Percentiles rank a stretch among this genome's conserved stretches.
phyloP scores from a whole-genome alignment of 2,888 invertebrate species.

The Cataglyphis rosenhaueri region DNA sequence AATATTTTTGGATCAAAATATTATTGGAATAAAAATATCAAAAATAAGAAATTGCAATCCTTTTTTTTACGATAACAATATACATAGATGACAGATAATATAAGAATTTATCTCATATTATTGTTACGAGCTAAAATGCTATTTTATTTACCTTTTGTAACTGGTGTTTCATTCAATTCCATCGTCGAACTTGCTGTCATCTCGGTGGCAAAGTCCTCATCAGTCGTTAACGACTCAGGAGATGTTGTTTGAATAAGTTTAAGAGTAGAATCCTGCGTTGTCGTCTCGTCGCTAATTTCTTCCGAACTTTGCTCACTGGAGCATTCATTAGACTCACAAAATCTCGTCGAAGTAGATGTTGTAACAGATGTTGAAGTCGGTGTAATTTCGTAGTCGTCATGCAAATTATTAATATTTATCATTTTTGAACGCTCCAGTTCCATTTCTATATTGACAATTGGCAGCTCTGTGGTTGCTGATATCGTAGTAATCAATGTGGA shows the following conservation, averaged over 20 bases:
- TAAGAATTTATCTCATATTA: slow-evolving; percentile 3
- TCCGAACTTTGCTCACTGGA: background rate
- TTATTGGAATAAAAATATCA: background rate
- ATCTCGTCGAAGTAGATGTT: background rate
- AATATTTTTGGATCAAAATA: background rate
- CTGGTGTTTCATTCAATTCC: background rate
- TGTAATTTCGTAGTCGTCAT: background rate
- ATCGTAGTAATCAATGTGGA: background rate
- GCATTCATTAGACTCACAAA: slow-evolving; percentile 5
- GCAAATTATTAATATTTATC: background rate
- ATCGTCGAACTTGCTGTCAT: background rate
- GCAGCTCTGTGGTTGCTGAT: background rate
- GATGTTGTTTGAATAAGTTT: background rate
- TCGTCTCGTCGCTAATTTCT: background rate
- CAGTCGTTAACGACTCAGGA: background rate
- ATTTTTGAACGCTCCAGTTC: background rate
- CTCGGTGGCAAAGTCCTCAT: background rate
- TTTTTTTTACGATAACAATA: background rate
- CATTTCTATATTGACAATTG: background rate
- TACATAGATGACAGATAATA: background rate
- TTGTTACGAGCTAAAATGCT: background rate
- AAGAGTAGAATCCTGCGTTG: background rate
- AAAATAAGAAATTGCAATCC: background rate
- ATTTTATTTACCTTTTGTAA: slow-evolving; percentile 31
- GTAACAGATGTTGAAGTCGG: background rate